A percentile compares a stretch with the other conserved stretches of the same genome.
Evolutionary conservation across 2,797 vertebrate species (phyloP).

Genomic region (Sebastes elongatus): DNA sequence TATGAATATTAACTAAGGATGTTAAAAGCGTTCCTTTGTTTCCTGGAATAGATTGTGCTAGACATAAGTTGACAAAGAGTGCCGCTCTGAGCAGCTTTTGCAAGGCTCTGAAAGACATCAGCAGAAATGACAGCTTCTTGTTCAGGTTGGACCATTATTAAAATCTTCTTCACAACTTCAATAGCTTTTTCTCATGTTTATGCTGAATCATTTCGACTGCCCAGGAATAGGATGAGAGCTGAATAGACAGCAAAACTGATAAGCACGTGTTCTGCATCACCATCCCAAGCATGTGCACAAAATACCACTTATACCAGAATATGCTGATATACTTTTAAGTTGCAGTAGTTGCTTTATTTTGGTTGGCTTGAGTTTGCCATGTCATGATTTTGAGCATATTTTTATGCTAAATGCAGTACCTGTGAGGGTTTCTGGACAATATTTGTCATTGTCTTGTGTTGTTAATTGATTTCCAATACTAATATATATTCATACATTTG

Average conservation of each 20-base stretch:
- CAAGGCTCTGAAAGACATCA: conserved; percentile 34
- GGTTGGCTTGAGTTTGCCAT: neutral
- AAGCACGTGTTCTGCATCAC: conserved; percentile 1
- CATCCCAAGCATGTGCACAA: neutral
- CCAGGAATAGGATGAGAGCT: conserved; percentile 7
- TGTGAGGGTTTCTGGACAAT: too few species aligned
- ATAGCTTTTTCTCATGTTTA: conserved; percentile 22
- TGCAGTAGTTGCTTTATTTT: neutral
- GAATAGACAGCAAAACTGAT: conserved; percentile 2
- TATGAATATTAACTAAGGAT: conserved; percentile 14
- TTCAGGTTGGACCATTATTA: conserved; percentile 35
- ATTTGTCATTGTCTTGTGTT: too few species aligned
- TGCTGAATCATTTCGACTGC: conserved; percentile 40
- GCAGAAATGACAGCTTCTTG: conserved; percentile 54
- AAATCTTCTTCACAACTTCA: conserved; percentile 38
- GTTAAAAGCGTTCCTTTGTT: conserved; percentile 22
- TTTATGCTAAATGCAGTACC: too few species aligned
- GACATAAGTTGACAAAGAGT: conserved; percentile 35
- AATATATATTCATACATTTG: too few species aligned
- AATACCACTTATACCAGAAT: neutral
- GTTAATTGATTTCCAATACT: too few species aligned
- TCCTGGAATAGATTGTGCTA: neutral
- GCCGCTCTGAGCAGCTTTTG: conserved; percentile 30
- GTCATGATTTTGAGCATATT: too few species aligned
- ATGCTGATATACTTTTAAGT: neutral